Evolutionary conservation across 2,797 vertebrate genomes (phyloP), one percentile per base, ranked within the genome.

Genomic region (Sciaenops ocellatus): DNA sequence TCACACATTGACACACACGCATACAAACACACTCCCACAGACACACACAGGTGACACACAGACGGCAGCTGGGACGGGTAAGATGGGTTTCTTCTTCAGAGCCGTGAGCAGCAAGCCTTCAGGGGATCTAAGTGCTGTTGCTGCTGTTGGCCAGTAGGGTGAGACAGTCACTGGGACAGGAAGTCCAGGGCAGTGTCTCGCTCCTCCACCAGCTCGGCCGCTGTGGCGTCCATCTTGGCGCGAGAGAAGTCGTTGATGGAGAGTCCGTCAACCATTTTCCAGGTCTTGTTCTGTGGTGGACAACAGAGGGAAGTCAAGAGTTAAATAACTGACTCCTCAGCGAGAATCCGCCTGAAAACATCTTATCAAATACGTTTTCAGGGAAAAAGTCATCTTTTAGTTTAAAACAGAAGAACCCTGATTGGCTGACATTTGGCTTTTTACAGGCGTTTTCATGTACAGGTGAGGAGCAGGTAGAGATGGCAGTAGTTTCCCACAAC

Each of bases 161-260:
- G 5, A 0, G 63, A 6, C 87, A 97, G 97, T 99, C 97, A 99
- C 80, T 91, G 92, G 42, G 90, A 85, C 75, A 96, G 91, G 88
- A 98, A 99, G 88, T 97, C 95, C 93, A 98, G 70, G 24, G 98
- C 97, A 0, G 96, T 97, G 91, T 99, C 96, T 54, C 98, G 95
- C 94, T 99, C 98, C 59, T 99, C 98, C 78, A 95, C 77, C 84
- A 99, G 93, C 92, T 99, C 98, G 6, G 96, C 96, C 0, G 98
- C 96, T 1, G 98, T 99, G 89, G 96, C 89, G 50, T 98, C 96
- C 97, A 99, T 99, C 94, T 99, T 99, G 85, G 94, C 96, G 48
- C 97, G 95, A 63, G 98, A 99, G 89, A 99, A 99, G 80, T 97
- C 97, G 60, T 98, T 97, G 87, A 99, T 95, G 46, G 95, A 16